Percentiles rank a stretch among this genome's conserved stretches.
These are phyloP conservation scores for Coregonus suidteri DNA, from an alignment of 2,797 vertebrate species.

Conservation along the genomic window DNA sequence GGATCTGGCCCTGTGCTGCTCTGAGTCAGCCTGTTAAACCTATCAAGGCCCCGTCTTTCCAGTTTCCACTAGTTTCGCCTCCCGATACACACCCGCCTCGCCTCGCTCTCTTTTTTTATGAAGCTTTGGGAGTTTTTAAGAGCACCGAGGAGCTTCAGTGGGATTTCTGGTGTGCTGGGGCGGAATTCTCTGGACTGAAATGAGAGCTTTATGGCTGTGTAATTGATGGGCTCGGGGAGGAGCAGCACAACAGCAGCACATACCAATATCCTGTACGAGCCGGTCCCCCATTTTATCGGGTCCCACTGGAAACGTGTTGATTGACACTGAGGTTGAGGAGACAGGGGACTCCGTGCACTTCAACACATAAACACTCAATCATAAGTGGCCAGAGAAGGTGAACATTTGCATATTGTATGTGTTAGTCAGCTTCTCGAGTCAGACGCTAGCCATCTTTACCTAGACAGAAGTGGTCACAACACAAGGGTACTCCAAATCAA, in stretches of 20 bases:
- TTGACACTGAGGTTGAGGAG: conserved; percentile 75
- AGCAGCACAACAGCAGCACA: not conserved
- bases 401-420: not conserved
- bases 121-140: not conserved
- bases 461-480: not conserved
- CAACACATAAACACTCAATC: not conserved
- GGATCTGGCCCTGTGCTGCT: conserved; percentile 35
- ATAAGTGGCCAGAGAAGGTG: conserved; percentile 37
- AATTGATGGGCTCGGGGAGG: conserved; percentile 13
- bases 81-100: not conserved
- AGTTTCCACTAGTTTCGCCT: conserved; percentile 33
- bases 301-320: conserved; percentile 61
- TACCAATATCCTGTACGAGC: not conserved
- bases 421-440: not conserved
- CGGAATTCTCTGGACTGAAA: conserved; percentile 26
- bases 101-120: not conserved
- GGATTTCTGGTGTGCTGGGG: conserved; percentile 28
- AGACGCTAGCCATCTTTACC: not conserved
- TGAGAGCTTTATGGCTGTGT: conserved; percentile 40
- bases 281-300: conserved; percentile 14
- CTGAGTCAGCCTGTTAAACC: conserved; percentile 49
- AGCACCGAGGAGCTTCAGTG: not conserved
- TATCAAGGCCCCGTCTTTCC: conserved; percentile 48
- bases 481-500: not conserved
- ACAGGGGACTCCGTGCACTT: conserved; percentile 36